Evolutionary conservation across 2,113 vertebrate species (phyloP).

Genomic region (Tetrao urogallus): DNA sequence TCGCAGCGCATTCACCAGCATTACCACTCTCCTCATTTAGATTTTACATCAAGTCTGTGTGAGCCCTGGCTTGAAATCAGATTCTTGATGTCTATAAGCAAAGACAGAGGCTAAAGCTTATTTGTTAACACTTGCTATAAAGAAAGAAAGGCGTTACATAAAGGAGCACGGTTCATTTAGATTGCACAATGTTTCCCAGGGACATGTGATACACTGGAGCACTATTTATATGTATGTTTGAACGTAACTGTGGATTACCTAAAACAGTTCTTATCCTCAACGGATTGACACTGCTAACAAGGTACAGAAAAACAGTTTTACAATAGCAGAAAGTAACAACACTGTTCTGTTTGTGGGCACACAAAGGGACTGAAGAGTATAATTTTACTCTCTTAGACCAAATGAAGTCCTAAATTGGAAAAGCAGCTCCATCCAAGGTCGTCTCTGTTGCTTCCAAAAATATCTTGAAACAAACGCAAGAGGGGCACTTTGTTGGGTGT

Average conservation of each 20-base stretch:
- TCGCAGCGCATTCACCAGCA: background rate
- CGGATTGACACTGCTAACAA: background rate
- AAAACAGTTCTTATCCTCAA: conserved; percentile 39
- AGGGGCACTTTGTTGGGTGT: conserved; percentile 90
- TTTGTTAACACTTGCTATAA: conserved; percentile 18
- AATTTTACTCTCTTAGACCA: conserved; percentile 73
- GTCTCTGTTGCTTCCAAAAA: conserved; percentile 90
- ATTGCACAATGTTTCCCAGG: conserved; percentile 43
- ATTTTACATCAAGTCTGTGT: conserved; percentile 57
- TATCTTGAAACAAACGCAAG: conserved; percentile 86
- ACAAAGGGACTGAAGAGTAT: conserved; percentile 55
- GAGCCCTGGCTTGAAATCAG: conserved; percentile 63
- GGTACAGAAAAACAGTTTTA: conserved; percentile 3
- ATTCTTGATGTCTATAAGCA: conserved; percentile 48
- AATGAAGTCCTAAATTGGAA: conserved; percentile 91
- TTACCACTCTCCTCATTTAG: conserved; percentile 70
- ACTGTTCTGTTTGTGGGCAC: conserved; percentile 8
- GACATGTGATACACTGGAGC: background rate
- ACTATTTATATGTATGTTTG: conserved; percentile 13
- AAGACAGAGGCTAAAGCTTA: conserved; percentile 49
- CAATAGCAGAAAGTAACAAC: background rate
- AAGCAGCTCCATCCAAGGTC: conserved; percentile 89
- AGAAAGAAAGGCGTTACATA: conserved; percentile 45
- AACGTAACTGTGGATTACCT: conserved; percentile 46
- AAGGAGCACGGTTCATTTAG: conserved; percentile 18